A percentile compares a stretch with the other conserved stretches of the same genome.
Conservation (phyloP, 2,113 vertebrate genomes). For the Hiodon alosoides region DNA sequence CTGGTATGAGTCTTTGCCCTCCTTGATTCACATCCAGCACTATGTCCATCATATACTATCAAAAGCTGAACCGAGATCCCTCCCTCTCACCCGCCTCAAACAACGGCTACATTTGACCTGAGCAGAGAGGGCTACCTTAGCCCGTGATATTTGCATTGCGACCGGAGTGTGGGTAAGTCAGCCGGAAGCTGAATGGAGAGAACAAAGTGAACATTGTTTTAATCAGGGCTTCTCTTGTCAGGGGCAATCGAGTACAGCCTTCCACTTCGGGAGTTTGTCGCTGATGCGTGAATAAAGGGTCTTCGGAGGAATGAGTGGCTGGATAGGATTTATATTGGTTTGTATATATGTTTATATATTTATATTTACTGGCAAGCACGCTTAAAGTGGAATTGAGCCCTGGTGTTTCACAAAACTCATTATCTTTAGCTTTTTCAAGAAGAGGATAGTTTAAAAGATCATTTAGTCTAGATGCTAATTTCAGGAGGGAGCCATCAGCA, state of each 20-base stretch:
- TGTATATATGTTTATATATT: not conserved
- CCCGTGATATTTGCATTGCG: not conserved
- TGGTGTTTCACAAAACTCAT: not conserved
- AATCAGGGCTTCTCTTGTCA: conserved; percentile 18
- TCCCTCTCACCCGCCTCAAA: not conserved
- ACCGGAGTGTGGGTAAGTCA: not conserved
- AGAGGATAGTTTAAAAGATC: not conserved
- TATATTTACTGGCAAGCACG: not conserved
- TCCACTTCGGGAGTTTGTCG: not conserved
- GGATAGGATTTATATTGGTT: not conserved
- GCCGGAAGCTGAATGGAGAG: conserved; percentile 6
- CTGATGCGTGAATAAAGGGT: not conserved
- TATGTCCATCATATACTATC: too few species aligned
- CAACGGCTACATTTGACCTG: not conserved
- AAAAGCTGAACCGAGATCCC: too few species aligned
- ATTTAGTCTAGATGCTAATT: not conserved
- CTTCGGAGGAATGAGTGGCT: not conserved
- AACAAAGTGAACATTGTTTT: conserved; percentile 21
- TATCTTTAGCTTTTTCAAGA: not conserved
- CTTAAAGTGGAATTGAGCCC: not conserved
- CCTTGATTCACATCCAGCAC: too few species aligned
- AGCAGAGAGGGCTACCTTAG: not conserved
- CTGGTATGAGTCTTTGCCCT: too few species aligned
- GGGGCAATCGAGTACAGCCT: conserved; percentile 10
- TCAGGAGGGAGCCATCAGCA: not conserved